These are phyloP conservation scores for Rhodeus uyekii DNA, from an alignment of 2,797 vertebrate species.

Conservation along the genomic window DNA sequence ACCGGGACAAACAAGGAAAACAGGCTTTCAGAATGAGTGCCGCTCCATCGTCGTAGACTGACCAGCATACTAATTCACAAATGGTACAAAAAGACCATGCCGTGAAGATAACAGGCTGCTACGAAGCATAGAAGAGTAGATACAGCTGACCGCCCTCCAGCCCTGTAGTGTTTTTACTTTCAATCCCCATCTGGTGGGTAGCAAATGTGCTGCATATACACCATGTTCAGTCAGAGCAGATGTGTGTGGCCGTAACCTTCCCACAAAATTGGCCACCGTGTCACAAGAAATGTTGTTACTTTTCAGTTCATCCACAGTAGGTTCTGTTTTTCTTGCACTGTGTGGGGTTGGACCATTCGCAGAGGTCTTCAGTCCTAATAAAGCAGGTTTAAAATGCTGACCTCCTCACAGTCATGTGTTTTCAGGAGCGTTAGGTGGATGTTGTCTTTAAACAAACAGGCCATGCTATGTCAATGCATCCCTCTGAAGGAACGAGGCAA, in stretches of 20 bases:
- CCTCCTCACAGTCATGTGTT: constrained; percentile 47
- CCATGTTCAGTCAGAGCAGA: constrained; percentile 36
- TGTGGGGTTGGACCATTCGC: constrained; percentile 32
- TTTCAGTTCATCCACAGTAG: constrained; percentile 26
- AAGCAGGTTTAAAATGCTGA: constrained; percentile 41
- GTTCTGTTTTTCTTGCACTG: background rate
- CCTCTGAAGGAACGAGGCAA: constrained; percentile 54
- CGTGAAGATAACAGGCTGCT: constrained; percentile 39
- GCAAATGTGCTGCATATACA: constrained; percentile 37
- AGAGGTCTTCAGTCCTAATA: constrained; percentile 33
- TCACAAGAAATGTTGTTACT: constrained; percentile 36
- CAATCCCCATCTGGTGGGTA: constrained; percentile 50
- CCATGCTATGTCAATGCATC: constrained; percentile 48
- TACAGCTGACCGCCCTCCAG: constrained; percentile 40
- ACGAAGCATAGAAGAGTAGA: constrained; percentile 15
- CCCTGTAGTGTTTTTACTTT: constrained; percentile 36
- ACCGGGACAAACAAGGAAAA: constrained; percentile 20
- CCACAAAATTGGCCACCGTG: constrained; percentile 35
- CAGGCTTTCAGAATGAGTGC: constrained; percentile 24
- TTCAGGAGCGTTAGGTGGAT: constrained; percentile 54
- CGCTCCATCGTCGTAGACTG: constrained; percentile 12
- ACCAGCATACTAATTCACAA: constrained; percentile 56
- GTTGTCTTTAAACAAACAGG: constrained; percentile 60
- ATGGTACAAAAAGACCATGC: constrained; percentile 41
- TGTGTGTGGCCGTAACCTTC: constrained; percentile 46